A percentile compares a stretch with the other conserved stretches of the same genome.
These are phyloP conservation scores for Ischnus inquisitorius DNA, from an alignment of 2,888 invertebrate species.

Conservation along the genomic window DNA sequence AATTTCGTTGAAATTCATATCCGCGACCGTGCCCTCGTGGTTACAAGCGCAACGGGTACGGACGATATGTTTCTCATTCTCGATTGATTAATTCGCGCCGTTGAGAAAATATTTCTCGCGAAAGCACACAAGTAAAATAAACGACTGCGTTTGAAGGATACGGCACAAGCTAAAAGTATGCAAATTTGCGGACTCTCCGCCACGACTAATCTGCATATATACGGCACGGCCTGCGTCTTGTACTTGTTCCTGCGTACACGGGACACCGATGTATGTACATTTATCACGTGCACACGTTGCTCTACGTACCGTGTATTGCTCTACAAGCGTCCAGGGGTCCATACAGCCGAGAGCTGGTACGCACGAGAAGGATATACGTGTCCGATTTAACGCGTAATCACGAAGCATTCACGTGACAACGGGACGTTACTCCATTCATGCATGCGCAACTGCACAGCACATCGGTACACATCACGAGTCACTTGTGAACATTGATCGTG, in stretches of 20 bases:
- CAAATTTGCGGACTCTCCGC: slow-evolving; percentile 19
- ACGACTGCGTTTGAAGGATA: not conserved
- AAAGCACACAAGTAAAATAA: not conserved
- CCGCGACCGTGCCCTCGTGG: too few species aligned
- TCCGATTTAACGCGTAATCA: slow-evolving; percentile 60
- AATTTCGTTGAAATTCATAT: not conserved
- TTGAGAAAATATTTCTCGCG: not conserved
- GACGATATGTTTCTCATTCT: not conserved
- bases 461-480: slow-evolving; percentile 4
- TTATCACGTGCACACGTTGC: slow-evolving; percentile 41
- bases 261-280: slow-evolving; percentile 39
- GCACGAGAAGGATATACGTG: slow-evolving; percentile 42
- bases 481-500: slow-evolving; percentile 31
- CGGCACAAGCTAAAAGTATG: slow-evolving; percentile 30
- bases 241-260: slow-evolving; percentile 40
- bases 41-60: too few species aligned
- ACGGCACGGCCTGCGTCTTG: slow-evolving; percentile 27
- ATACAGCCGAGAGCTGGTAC: not conserved
- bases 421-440: slow-evolving; percentile 57
- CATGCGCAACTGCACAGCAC: slow-evolving; percentile 10
- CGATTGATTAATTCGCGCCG: slow-evolving; percentile 4
- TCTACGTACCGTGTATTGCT: slow-evolving; percentile 1
- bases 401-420: slow-evolving; percentile 61
- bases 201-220: slow-evolving; percentile 34
- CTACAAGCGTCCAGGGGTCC: not conserved